Conservation (phyloP, 2,797 vertebrate species). For the Pteronotus mesoamericanus region DNA sequence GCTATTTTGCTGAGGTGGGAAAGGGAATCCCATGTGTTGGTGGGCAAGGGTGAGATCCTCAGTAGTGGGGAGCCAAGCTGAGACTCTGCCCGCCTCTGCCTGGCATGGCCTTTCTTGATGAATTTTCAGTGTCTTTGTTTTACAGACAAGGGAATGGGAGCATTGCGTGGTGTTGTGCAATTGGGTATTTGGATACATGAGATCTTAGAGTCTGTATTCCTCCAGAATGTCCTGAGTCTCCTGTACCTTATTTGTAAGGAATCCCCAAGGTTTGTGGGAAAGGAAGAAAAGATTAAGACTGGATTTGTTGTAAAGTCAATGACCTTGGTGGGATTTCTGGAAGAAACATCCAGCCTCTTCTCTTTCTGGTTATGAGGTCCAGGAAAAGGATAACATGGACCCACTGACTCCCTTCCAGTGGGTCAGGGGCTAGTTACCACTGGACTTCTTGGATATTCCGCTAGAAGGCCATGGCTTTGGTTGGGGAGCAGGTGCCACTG, state of each 20-base stretch:
- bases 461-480: neutral
- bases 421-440: neutral
- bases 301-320: neutral
- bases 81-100: no score
- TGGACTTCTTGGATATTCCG: neutral
- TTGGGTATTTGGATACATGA: neutral
- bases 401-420: neutral
- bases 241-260: neutral
- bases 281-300: neutral
- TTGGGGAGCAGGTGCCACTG: neutral
- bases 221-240: neutral
- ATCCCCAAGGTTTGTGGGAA: neutral
- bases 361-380: neutral
- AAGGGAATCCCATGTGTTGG: neutral
- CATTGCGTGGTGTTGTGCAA: fast-evolving
- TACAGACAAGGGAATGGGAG: neutral
- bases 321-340: neutral
- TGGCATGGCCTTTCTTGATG: neutral
- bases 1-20: slow-evolving; percentile 29
- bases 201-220: neutral
- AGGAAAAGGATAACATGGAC: neutral
- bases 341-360: neutral
- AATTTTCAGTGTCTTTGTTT: neutral
- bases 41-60: neutral
- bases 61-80: fast-evolving